These are phyloP conservation scores for Collichthys lucidus DNA, from an alignment of 2,113 vertebrate species.

Conservation along the genomic window DNA sequence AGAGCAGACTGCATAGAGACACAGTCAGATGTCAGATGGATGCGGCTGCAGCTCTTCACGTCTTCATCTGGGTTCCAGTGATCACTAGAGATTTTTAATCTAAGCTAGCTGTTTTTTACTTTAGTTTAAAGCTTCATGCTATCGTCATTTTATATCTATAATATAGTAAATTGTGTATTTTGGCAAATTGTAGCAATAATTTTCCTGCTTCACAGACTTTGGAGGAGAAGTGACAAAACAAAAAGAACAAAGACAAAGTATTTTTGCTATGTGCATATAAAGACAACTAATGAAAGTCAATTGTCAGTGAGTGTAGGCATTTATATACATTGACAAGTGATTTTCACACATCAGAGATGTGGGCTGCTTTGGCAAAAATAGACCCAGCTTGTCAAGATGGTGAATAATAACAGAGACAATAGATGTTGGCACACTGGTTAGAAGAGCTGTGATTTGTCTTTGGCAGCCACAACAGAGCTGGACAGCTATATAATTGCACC, in stretches of 20 bases:
- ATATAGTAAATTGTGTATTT: not conserved
- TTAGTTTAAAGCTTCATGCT: not conserved
- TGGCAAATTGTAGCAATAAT: not conserved
- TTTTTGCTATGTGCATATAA: not conserved
- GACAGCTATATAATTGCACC: constrained; percentile 24
- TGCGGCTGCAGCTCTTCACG: not conserved
- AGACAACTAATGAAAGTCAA: not conserved
- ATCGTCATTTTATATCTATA: not conserved
- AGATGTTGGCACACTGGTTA: not conserved
- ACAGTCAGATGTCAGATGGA: constrained; percentile 4
- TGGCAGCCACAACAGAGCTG: not conserved
- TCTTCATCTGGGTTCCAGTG: not conserved
- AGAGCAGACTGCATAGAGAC: constrained; percentile 5
- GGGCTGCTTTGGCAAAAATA: not conserved
- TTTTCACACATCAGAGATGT: not conserved
- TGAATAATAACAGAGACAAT: not conserved
- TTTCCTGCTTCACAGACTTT: not conserved
- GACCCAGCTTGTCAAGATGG: not conserved
- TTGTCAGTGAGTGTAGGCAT: not conserved
- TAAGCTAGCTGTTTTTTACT: not conserved
- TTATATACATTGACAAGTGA: not conserved
- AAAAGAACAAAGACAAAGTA: not conserved
- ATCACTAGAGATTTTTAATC: not conserved
- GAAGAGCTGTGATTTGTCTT: constrained; percentile 9
- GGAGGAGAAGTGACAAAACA: constrained; percentile 3